Percentiles rank a stretch among this genome's conserved stretches.
phyloP scores from a whole-genome alignment of 2,113 vertebrate species.

The Carassius carassius region DNA sequence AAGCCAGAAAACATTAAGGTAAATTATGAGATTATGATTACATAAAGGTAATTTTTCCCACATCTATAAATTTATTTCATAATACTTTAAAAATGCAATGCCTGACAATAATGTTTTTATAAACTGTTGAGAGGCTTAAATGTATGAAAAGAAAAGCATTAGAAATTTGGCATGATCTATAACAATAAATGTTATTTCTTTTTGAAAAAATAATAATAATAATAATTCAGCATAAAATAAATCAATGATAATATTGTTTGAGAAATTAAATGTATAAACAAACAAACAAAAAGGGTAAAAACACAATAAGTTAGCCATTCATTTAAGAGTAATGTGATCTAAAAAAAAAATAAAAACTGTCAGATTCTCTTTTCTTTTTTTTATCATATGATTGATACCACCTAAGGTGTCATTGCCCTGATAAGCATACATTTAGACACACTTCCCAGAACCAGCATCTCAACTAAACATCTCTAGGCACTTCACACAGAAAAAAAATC shows the following conservation, averaged over 20 bases:
- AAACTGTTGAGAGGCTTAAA: background rate
- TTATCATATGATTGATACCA: background rate
- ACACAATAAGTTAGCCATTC: background rate
- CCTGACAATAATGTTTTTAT: background rate
- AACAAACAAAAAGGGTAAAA: background rate
- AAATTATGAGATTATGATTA: constrained; percentile 35
- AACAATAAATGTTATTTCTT: background rate
- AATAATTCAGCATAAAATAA: too few species aligned
- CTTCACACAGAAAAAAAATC: background rate
- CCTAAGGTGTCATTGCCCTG: background rate
- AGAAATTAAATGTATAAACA: background rate
- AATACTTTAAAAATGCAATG: too few species aligned
- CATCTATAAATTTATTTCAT: background rate
- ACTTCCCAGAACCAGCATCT: background rate
- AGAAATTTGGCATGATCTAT: background rate
- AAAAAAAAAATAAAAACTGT: background rate
- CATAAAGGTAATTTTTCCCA: background rate
- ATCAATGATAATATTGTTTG: background rate
- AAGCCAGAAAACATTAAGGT: constrained; percentile 26
- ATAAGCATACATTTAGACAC: background rate
- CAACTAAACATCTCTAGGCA: background rate
- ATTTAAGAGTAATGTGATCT: background rate
- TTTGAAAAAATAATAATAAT: too few species aligned
- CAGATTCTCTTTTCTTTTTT: background rate
- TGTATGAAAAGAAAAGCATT: background rate